Base-by-base conservation (phyloP, 2,797 vertebrate species). In the Euthynnus affinis region DNA sequence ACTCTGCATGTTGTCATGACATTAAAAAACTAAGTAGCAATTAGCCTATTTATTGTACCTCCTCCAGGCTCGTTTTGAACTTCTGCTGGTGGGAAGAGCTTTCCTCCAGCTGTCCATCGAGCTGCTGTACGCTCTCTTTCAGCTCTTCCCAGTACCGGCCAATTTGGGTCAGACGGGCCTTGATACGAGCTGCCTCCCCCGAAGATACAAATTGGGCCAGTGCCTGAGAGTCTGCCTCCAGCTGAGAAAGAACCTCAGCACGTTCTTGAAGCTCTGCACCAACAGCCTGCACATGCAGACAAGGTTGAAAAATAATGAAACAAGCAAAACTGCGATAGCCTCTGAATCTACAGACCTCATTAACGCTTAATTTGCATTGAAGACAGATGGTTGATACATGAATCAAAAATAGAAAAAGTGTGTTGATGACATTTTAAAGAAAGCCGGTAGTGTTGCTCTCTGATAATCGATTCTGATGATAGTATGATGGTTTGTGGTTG, bases 81-180 rank as follows among this genome's bases (percentile, higher is more conserved):
- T 96, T 98, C 67, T 95, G 95, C 85, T 96, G 96, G 66, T 97
- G 95, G 64, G 94, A 96, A 23, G 94, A 94, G 71, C 94, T 96
- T 52, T 96, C 97, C 83, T 95, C 88, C 48, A 99, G 92, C 59
- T 92, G 95, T 68, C 89, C 94, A 82, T 97, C 94, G 60, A 97
- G 90, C 80, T 94, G 94, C 73, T 95, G 94, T 0, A 96, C 94
- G 0, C 90, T 96, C 82, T 98, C 97, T 87, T 91, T 94, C 55
- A 99, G 95, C 76, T 98, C 98, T 82, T 98, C 97, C 97, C 97
- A 98, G 78, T 98, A 97, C 67, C 97, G 95, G 85, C 95, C 96
- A n/a, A 97, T 93, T 76, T 99, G 98, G 23, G 97, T 97, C 72
- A 99, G 83, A 49, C 97, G 97, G 78, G 97, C 96, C 93, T 97